Base-by-base conservation (phyloP, 2,797 vertebrate species). In the Enteromius treurensis region DNA sequence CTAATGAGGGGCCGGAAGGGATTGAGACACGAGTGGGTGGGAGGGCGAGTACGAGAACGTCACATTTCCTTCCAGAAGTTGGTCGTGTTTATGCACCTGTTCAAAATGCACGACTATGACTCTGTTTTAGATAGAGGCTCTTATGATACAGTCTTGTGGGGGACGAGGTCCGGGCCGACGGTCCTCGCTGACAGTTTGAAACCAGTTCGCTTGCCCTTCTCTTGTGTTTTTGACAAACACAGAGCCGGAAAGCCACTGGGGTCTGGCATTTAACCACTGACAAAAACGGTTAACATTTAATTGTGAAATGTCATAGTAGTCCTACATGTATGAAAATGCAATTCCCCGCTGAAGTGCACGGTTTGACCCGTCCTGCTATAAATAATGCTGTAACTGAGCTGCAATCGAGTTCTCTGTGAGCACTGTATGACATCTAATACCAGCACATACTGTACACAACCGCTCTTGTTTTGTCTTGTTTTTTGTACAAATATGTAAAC, bases 231-330 rank as follows among this genome's bases (percentile, higher is more conserved):
- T 80, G 86, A 82, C 80, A 84, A 40, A 51, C 78, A 23, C 69
- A 51, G 82, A 67, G 64, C 47, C 79, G 69, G 84, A 86, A 85
- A 90, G 88, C 88, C 89, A 83, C 89, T 51, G 77, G 90, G 90
- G 90, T 87, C 83, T 94, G 94, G 92, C 94, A 94, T 95, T 95
- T 95, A 92, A 86, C 89, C 90, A 86, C 89, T 90, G 92, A 94
- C 91, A 93, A 89, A 91, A 90, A 92, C 77, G 81, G 91, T 93
- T 94, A 93, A 92, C 91, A 92, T 94, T 93, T 93, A 93, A 93
- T 90, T 85, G 82, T 91, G 89, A 90, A 93, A 92, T 93, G 90
- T 86, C 91, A 91, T 93, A 91, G 93, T 91, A 89, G 68, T 81
- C 60, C 34, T 37, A 71, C 84, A 81, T 80, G 81, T 73, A 55